Percentiles rank a stretch among this genome's conserved stretches.
Conservation (phyloP, 2,113 vertebrate species). For the Columbina picui region DNA sequence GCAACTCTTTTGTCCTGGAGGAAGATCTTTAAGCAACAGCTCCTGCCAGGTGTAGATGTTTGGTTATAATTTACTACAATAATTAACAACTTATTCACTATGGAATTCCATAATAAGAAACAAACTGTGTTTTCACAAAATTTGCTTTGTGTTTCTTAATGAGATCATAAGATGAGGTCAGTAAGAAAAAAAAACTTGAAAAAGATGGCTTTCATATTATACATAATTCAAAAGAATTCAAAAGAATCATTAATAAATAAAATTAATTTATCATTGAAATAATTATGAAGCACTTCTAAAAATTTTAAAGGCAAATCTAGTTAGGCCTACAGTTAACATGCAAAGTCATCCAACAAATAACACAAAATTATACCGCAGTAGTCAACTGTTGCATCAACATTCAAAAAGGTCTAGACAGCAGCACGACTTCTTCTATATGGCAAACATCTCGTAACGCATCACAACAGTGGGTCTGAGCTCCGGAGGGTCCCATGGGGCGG, state of each 20-base stretch:
- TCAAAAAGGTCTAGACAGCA: constrained; percentile 85
- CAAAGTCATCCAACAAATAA: constrained; percentile 95
- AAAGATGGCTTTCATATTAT: constrained; percentile 78
- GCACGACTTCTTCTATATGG: constrained; percentile 71
- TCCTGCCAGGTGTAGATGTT: constrained; percentile 57
- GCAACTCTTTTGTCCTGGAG: constrained; percentile 49
- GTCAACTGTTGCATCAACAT: constrained; percentile 89
- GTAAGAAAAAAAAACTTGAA: constrained; percentile 69
- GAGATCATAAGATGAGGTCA: constrained; percentile 57
- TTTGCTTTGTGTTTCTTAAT: constrained; percentile 65
- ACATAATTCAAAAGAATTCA: constrained; percentile 66
- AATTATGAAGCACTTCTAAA: constrained; percentile 79
- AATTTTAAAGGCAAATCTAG: constrained; percentile 86
- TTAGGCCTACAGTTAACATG: constrained; percentile 95
- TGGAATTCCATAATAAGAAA: constrained; percentile 63
- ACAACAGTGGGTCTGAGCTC: constrained; percentile 17
- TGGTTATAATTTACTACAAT: constrained; percentile 66
- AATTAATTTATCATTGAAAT: constrained; percentile 61
- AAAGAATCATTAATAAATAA: constrained; percentile 67
- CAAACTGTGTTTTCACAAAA: constrained; percentile 63
- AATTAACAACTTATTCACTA: constrained; percentile 75
- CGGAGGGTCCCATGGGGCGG: neutral
- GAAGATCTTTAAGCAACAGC: constrained; percentile 30
- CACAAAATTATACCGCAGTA: constrained; percentile 88
- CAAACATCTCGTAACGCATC: constrained; percentile 56